These are phyloP conservation scores for Dasypus novemcinctus DNA, from an alignment of 2,113 vertebrate species.

Conservation along the genomic window DNA sequence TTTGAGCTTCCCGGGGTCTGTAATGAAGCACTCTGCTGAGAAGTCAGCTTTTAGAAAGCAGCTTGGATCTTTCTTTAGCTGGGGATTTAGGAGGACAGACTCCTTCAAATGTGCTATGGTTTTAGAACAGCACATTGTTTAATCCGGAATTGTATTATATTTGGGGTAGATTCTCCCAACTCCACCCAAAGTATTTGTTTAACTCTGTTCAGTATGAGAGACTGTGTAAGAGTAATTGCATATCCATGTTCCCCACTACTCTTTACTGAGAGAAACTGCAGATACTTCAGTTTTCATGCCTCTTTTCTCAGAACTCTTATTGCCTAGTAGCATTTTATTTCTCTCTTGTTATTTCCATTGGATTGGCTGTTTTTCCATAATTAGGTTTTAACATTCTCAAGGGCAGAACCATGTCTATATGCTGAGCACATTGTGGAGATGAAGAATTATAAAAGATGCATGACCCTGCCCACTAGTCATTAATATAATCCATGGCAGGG, in stretches of 20 bases:
- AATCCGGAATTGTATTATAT: slow-evolving; percentile 33
- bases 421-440: background rate
- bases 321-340: background rate
- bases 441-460: background rate
- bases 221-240: background rate
- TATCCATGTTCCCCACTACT: background rate
- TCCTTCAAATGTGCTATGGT: background rate
- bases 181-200: background rate
- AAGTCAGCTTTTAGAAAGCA: slow-evolving; percentile 48
- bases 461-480: background rate
- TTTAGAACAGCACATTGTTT: background rate
- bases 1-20: slow-evolving; percentile 19
- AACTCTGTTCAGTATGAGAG: background rate
- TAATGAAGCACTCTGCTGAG: slow-evolving; percentile 47
- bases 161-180: background rate
- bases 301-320: background rate
- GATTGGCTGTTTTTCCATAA: background rate
- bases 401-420: background rate
- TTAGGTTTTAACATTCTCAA: slow-evolving; percentile 7
- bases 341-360: slow-evolving; percentile 2
- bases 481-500: background rate
- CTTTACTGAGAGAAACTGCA: background rate
- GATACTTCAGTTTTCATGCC: background rate
- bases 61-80: slow-evolving; percentile 25
- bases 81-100: slow-evolving; percentile 36